Base-by-base conservation (phyloP, 2,113 vertebrate species). In the Zosterops lateralis region DNA sequence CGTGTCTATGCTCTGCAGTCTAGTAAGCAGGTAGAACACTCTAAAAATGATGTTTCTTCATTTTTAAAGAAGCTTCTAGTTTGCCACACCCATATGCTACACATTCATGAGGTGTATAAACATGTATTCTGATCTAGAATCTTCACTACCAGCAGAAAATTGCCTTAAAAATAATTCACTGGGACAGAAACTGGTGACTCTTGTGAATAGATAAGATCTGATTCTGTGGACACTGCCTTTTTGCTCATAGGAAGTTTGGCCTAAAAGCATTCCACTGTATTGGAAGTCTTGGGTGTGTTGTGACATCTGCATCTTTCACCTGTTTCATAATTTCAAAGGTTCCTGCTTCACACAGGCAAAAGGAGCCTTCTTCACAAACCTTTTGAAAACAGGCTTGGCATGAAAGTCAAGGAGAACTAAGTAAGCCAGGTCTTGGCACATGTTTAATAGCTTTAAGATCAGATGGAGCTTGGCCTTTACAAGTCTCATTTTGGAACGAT, bases 51-150 rank as follows among this genome's bases (percentile, higher is more conserved):
- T 15, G 11, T 44, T 74, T 36, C 22, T 44, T 68, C 5, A 44
- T 54, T 67, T 54, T 48, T 44, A 29, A n/a, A 48, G 40, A 54
- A 48, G 31, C 1, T 42, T 80, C 31, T 32, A 16, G 12, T 48
- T 66, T 61, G 12, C 17, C 40, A 38, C 57, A 31, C 5, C 22
- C 5, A 7, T 17, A 61, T 36, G 7, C 16, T 26, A 36, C 10
- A 36, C 6, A 32, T 73, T 67, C 13, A 15, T 36, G 22, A 61
- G 9, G 34, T 74, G 26, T 10, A 22, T 28, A 89, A 62, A 45
- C 0, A 0, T 4, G 1, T 36, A 61, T 25, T 80, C 11, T 67
- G 6, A 21, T 50, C 21, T 36, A 16, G 34, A 61, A 42, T 25
- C 15, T 73, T 34, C 20, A 3, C 16, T 29, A 10, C 3, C 22